These are phyloP conservation scores for Nudaria mundana DNA, from an alignment of 2,888 invertebrate genomes.

Conservation along the genomic window DNA sequence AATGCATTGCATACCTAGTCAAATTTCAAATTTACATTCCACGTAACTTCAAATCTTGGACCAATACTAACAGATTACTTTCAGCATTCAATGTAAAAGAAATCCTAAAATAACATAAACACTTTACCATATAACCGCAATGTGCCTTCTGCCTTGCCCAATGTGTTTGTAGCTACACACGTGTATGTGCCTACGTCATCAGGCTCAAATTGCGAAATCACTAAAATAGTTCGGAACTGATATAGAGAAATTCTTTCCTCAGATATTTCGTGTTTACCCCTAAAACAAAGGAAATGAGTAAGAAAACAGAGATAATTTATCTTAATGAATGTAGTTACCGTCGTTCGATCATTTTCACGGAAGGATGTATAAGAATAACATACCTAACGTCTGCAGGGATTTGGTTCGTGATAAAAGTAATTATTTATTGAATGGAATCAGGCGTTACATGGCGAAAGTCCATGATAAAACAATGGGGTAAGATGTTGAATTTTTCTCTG, in stretches of 20 bases:
- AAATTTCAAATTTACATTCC: no score
- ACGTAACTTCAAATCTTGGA: no score
- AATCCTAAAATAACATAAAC: no score
- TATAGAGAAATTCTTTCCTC: slow-evolving; percentile 82
- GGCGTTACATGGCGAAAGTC: no score
- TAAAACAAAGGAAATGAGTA: slow-evolving; percentile 51
- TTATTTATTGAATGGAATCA: no score
- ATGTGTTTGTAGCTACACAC: slow-evolving; percentile 86
- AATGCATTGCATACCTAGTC: no score
- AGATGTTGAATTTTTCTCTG: no score
- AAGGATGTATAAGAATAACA: slow-evolving; percentile 1
- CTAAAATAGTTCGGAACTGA: slow-evolving; percentile 83
- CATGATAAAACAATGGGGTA: no score
- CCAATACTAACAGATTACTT: no score
- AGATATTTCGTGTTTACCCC: slow-evolving; percentile 83
- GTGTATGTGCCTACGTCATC: slow-evolving; percentile 85
- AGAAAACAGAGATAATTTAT: slow-evolving; percentile 13
- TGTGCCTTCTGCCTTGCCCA: slow-evolving; percentile 86
- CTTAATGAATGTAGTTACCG: slow-evolving; percentile 7
- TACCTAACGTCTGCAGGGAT: neutral
- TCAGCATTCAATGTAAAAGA: no score
- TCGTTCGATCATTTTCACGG: slow-evolving; percentile 7
- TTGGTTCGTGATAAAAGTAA: slow-evolving; percentile 2
- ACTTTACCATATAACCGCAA: slow-evolving; percentile 85
- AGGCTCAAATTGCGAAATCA: slow-evolving; percentile 81